Evolutionary conservation across 2,888 invertebrate genomes (phyloP), one percentile per base, ranked within the genome.

Genomic region (Griposia aprilina): DNA sequence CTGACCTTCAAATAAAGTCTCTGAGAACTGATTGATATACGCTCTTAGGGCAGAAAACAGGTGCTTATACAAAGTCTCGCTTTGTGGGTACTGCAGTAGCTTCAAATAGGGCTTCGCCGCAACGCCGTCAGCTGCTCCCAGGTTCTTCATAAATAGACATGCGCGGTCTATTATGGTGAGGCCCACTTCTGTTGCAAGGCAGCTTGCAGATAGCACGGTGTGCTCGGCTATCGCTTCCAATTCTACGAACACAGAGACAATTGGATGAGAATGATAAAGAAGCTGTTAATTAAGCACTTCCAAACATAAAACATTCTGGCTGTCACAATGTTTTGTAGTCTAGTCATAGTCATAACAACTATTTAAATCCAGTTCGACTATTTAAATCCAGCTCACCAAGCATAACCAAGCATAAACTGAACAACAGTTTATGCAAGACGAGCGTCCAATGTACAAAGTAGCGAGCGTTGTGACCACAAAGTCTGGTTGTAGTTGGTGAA

Each of bases 31-130:
- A 93, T 99, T 99, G 78, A 99, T 98, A 92, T 99, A 99, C 0
- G 99, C 98, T 85, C 99, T 97, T 70, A 99, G 95, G 0, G 99
- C 98, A 3, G 99, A 99, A 94, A 99, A 99, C 36, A 99, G 98
- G 91, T 99, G 99, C 89, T 98, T 98, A 88, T 99, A 98, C 67
- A 99, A 96, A 6, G 97, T 98, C 94, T 99, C 99, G 67, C 99
- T 99, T 93, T 99, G 99, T 3, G 99, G 98, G 63, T 98, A 97
- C 94, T 98, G 98, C 74, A 99, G 97, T 88, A 99, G 98, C n/a
- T 98, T 97, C 74, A 99, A 94, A 93, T 99, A 99, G 59, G 99
- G 98, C 83, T 98, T 98, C 69, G 99, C 98, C 41, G 99, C 97
- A 87, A 98, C 98, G 59, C 98, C 98, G 95, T 99, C 98, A 41